A percentile compares a stretch with the other conserved stretches of the same genome.
These are phyloP conservation scores for Mamestra brassicae DNA, from an alignment of 2,888 invertebrate genomes.

Conservation along the genomic window DNA sequence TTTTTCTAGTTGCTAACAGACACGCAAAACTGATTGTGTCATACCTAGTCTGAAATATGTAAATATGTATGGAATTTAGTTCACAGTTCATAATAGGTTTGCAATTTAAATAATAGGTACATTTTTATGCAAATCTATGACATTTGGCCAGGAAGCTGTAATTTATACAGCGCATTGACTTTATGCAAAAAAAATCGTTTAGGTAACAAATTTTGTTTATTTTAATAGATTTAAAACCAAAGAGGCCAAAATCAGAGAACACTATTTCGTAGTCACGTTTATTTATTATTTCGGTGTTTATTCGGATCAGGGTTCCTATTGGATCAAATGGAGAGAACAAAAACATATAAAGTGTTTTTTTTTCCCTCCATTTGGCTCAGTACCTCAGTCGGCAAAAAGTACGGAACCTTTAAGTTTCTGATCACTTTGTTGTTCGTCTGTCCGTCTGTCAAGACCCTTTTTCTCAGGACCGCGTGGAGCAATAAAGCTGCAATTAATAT, in stretches of 20 bases:
- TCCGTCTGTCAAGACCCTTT: too few species aligned
- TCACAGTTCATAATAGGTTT: not conserved
- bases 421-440: too few species aligned
- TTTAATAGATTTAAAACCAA: conserved; percentile 16
- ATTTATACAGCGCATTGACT: conserved; percentile 18
- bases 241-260: not conserved
- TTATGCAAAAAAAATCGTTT: not conserved
- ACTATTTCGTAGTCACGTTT: not conserved
- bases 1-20: not conserved
- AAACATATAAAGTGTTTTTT: too few species aligned
- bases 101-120: not conserved
- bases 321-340: too few species aligned
- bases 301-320: too few species aligned
- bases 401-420: too few species aligned
- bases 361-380: too few species aligned
- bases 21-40: conserved; percentile 3
- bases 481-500: too few species aligned
- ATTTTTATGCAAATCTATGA: conserved; percentile 15
- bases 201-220: not conserved
- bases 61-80: conserved; percentile 23
- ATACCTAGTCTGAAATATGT: not conserved
- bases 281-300: too few species aligned
- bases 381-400: too few species aligned
- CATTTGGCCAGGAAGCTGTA: not conserved
- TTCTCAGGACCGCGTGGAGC: too few species aligned